Evolutionary conservation across 1,140 invertebrate species (phyloP), one percentile per base, ranked within the genome.

Genomic region (Chlorops oryzae): DNA sequence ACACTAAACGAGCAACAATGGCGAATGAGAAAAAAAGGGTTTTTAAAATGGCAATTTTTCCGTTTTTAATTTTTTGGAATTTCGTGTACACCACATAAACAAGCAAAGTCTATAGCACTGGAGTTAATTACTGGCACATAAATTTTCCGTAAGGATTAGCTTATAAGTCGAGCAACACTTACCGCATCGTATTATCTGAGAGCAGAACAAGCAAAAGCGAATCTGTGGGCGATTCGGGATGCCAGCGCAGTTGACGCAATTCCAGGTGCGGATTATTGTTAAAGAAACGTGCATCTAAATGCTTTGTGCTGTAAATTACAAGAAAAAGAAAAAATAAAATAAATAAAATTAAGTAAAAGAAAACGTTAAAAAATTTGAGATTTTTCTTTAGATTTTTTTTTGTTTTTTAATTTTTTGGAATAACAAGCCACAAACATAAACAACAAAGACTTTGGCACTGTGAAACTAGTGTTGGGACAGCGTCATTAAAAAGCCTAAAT

Each of bases 151-250:
- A n/a, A n/a, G n/a, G n/a, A n/a, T n/a, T n/a, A n/a, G n/a, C n/a
- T n/a, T n/a, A n/a, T n/a, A n/a, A n/a, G n/a, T n/a, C n/a, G n/a
- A n/a, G n/a, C n/a, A n/a, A 37, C 25, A 44, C 48, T 50, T 71
- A 87, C 86, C 86, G 84, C 52, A 92, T 80, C 4, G 80, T 80
- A 66, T 92, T 92, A 68, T 92, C 86, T 6, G 87, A 88, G 2
- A 88, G 85, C 3, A 95, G 74, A 7, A 92, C 77, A 1, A 90
- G 67, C 2, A 94, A 60, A 66, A 90, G 87, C 2, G 81, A 83
- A 54, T 89, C 82, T 0, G 82, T 81, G 2, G 78, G 75, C 5
- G 89, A 90, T 17, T 81, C 85, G 9, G 88, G 87, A 77, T 94
- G 90, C 87, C 90, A 95, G 21, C 81, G 77, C 0, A 83, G 79